Conservation (phyloP, 30 jellyfish, hydroid and myxozoan genomes). For the Phacellophora camtschatica region DNA sequence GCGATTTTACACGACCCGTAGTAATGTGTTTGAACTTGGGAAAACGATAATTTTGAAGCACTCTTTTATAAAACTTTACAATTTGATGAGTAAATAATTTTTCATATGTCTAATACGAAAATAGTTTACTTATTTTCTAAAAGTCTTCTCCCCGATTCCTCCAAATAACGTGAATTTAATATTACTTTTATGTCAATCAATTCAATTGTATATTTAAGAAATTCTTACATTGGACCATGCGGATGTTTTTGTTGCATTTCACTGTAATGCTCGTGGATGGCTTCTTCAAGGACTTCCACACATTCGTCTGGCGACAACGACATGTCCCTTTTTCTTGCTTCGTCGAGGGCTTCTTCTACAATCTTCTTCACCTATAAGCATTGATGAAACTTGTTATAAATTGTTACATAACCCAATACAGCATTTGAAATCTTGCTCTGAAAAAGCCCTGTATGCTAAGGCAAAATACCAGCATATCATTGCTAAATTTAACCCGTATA, state of each 20-base stretch:
- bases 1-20: no score
- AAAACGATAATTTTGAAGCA: no score
- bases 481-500: no score
- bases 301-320: conserved; percentile 61
- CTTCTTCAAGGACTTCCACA: conserved; percentile 70
- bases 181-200: no score
- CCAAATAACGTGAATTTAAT: no score
- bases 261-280: conserved; percentile 33
- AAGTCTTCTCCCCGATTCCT: no score
- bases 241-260: conserved; percentile 40
- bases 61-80: no score
- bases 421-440: background rate
- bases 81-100: no score
- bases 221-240: conserved; percentile 61
- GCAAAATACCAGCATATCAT: background rate
- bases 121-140: no score
- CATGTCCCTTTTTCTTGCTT: conserved; percentile 46
- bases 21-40: no score
- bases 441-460: background rate
- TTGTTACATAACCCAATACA: background rate
- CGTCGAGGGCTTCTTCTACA: conserved; percentile 57
- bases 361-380: conserved; percentile 41
- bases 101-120: no score
- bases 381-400: background rate
- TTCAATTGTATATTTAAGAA: no score